These are phyloP conservation scores for Catharus fuscescens DNA, from an alignment of 2,113 vertebrate species.

Conservation along the genomic window DNA sequence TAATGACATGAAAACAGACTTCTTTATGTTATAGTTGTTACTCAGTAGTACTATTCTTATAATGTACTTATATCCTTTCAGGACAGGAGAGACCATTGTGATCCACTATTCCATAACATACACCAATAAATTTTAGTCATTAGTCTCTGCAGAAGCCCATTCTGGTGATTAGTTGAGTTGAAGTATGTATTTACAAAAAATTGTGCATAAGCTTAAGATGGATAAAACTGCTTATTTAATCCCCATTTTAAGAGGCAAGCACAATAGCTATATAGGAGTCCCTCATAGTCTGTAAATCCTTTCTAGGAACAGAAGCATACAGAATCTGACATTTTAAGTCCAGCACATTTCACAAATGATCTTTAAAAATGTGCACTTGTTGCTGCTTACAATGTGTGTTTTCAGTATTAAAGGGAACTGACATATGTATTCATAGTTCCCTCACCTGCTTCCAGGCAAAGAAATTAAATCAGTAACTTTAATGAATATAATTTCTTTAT, in stretches of 20 bases:
- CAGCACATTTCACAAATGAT: not conserved
- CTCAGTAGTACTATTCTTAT: not conserved
- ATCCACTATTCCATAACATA: not conserved
- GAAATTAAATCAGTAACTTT: conserved; percentile 22
- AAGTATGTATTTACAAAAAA: not conserved
- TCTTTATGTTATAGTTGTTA: not conserved
- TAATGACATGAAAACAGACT: not conserved
- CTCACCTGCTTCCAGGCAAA: conserved; percentile 33
- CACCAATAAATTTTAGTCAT: not conserved
- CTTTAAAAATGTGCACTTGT: not conserved
- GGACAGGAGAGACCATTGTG: not conserved
- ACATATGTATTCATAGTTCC: conserved; percentile 21
- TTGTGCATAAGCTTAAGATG: not conserved
- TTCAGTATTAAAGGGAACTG: not conserved
- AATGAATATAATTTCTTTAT: conserved; percentile 26
- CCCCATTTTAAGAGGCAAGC: not conserved
- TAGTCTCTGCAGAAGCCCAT: not conserved
- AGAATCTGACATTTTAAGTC: not conserved
- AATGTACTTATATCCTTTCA: not conserved
- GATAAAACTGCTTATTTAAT: not conserved
- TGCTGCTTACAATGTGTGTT: not conserved
- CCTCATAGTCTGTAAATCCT: not conserved
- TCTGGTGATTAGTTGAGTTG: not conserved
- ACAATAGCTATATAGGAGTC: not conserved
- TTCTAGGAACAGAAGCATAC: not conserved